These are phyloP conservation scores for Telmatherina bonti DNA, from an alignment of 2,797 vertebrate genomes.

Conservation along the genomic window DNA sequence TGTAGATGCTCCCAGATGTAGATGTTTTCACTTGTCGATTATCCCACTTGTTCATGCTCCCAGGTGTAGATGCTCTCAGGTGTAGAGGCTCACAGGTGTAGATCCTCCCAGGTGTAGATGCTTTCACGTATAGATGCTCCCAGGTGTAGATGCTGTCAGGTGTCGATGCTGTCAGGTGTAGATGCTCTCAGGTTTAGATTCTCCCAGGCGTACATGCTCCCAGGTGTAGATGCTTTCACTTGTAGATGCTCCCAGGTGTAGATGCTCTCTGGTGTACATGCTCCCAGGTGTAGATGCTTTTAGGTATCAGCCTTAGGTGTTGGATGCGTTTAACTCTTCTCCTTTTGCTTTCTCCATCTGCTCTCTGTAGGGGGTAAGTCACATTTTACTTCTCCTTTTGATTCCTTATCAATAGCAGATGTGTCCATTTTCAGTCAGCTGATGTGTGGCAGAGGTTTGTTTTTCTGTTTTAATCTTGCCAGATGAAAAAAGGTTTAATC, in stretches of 20 bases:
- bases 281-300: too few species aligned
- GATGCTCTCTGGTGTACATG: conserved; percentile 26
- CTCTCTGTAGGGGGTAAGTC: conserved; percentile 31
- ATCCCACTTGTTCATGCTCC: too few species aligned
- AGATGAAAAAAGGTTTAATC: too few species aligned
- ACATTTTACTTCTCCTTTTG: not conserved
- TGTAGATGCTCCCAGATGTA: conserved; percentile 27
- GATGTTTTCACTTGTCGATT: too few species aligned
- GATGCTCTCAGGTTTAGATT: too few species aligned
- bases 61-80: conserved; percentile 27
- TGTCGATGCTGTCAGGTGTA: too few species aligned
- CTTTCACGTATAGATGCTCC: conserved; percentile 6
- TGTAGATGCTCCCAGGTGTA: conserved; percentile 27
- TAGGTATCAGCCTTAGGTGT: too few species aligned
- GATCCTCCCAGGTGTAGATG: too few species aligned
- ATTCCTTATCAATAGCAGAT: not conserved
- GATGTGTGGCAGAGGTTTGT: not conserved
- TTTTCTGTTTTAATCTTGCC: not conserved
- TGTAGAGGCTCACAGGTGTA: conserved; percentile 28
- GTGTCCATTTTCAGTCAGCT: not conserved
- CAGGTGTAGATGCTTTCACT: too few species aligned
- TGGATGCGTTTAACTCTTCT: conserved; percentile 5
- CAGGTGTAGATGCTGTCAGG: too few species aligned
- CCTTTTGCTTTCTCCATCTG: not conserved
- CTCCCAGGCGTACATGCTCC: conserved; percentile 25